Conservation (phyloP, 2,113 vertebrate genomes). For the Tilapia sparmanii region DNA sequence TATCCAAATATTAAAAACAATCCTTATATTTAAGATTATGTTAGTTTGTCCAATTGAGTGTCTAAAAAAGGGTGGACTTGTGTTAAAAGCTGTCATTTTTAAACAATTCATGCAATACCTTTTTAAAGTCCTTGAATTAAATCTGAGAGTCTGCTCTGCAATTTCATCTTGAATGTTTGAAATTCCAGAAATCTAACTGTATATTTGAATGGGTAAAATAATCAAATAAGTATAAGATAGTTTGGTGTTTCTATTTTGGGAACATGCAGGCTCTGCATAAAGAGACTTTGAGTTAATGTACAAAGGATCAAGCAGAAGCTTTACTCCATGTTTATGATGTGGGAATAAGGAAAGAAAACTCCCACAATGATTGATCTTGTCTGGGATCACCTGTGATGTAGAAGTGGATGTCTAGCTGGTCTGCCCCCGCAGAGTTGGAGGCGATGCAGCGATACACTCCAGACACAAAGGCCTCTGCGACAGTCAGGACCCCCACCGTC, state of each 20-base stretch:
- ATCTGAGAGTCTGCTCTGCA: not conserved
- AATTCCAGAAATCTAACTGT: not conserved
- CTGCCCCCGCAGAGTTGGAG: slow-evolving; percentile 81
- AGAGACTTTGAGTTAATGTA: not conserved
- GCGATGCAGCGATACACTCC: slow-evolving; percentile 88
- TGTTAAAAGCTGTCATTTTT: not conserved
- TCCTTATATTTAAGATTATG: not conserved
- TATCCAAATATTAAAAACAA: not conserved
- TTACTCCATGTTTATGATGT: not conserved
- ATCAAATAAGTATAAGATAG: not conserved
- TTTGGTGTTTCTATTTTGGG: not conserved
- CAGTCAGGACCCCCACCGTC: slow-evolving; percentile 84
- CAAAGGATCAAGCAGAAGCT: not conserved
- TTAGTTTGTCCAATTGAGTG: not conserved
- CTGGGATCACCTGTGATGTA: slow-evolving; percentile 85
- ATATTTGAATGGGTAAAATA: not conserved
- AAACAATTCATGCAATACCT: not conserved
- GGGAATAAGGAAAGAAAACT: not conserved
- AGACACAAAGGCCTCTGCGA: slow-evolving; percentile 81
- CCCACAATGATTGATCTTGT: not conserved
- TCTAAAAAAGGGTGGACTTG: not conserved
- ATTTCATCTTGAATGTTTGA: not conserved
- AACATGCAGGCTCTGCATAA: not conserved
- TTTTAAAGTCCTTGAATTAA: not conserved
- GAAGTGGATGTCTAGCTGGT: slow-evolving; percentile 80